These are phyloP conservation scores for Mellivora capensis DNA, from an alignment of 2,113 vertebrate species.

Conservation along the genomic window DNA sequence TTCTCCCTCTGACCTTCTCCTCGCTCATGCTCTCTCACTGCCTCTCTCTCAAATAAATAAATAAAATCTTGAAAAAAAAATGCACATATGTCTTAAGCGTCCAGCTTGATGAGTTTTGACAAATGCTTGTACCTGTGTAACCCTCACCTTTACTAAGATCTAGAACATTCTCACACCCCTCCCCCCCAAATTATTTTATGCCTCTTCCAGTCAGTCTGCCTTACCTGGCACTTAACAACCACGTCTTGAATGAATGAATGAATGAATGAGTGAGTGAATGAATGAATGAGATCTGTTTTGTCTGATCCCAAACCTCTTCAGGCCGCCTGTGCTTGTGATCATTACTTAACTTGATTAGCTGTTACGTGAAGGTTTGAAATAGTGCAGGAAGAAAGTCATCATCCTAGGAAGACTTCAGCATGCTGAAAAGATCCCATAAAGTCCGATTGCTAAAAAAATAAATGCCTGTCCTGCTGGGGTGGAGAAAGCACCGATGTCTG, in stretches of 20 bases:
- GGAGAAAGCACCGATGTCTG: accelerated
- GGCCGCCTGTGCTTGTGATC: not conserved
- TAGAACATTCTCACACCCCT: not conserved
- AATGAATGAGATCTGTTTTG: not conserved
- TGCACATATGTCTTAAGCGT: not conserved
- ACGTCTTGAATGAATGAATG: not conserved
- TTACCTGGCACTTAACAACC: not conserved
- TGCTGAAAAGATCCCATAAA: not conserved
- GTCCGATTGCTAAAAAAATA: not conserved
- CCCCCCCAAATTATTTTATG: not conserved
- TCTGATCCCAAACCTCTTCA: not conserved
- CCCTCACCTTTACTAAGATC: not conserved
- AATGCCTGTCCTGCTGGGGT: accelerated
- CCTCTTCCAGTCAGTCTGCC: not conserved
- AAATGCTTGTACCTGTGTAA: not conserved
- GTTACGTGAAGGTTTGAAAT: not conserved
- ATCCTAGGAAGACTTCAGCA: not conserved
- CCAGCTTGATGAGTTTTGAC: not conserved
- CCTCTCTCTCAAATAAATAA: too few species aligned
- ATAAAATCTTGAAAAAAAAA: too few species aligned
- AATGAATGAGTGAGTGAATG: not conserved
- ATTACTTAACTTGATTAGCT: not conserved
- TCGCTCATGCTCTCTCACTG: too few species aligned
- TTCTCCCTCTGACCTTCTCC: too few species aligned
- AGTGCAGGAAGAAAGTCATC: not conserved